Base-by-base conservation (phyloP, 2,888 invertebrate genomes). In the Loripinus fragilis region DNA sequence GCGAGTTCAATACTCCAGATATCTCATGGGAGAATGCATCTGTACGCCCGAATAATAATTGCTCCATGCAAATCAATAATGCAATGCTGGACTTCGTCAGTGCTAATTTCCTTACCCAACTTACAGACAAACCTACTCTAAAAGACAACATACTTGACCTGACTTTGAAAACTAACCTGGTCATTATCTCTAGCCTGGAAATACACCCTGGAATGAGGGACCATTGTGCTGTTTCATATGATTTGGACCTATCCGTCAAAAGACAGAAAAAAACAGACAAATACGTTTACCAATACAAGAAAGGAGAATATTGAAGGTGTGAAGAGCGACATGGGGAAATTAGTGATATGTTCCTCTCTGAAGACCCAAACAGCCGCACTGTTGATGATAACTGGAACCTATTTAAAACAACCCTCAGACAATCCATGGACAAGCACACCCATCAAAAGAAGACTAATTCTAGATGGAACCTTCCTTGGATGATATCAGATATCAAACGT, bases 101-200 rank as follows among this genome's bases (percentile, higher is more conserved):
- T 35, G 69, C 72, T n/a, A 75, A 75, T 33, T 79, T 52, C 33
- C 76, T 79, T 20, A 72, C 75, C 10, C 79, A 79, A 42, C 25
- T 76, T 60, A 70, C 65, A n/a, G 52, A 72, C 25, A 23, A 42
- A 52, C 76, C 42, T 42, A 74, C 76, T 23, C 35, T 68, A 8
- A 69, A 65, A 48, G 23, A 72, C 20, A 76, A 71, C 38, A 72
- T 76, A 17, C 60, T 76, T 23, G 76, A 76, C 45, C 67, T 80
- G 15, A 41, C 70, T 0, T 30, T 74, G n/a, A 74, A 74, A 23
- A 74, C 76, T 25, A 68, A 76, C 30, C 67, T 71, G 0, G 70
- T 65, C 33, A 72, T 79, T 8, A 33, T 42, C 42, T 42, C 42
- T 17, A 42, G 17, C 42, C 42, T 42, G 42, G 42, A 42, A 42